Evolutionary conservation across 1,140 invertebrate species (phyloP).

Genomic region (Drosophila virilis): DNA sequence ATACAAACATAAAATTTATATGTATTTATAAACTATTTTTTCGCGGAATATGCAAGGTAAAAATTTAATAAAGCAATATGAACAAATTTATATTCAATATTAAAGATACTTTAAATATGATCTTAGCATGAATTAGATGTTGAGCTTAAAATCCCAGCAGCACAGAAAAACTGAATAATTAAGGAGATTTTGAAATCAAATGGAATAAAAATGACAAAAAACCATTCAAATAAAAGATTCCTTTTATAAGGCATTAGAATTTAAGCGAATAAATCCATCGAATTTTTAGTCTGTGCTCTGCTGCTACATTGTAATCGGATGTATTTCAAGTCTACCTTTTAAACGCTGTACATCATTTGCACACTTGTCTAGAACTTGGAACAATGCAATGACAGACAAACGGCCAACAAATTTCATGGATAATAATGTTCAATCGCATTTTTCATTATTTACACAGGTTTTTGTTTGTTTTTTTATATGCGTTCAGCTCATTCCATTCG

Average conservation of each 20-base stretch:
- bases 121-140: too few species aligned
- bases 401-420: slow-evolving; percentile 55
- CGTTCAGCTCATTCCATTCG: slow-evolving; percentile 42
- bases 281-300: too few species aligned
- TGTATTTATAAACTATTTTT: neutral
- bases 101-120: too few species aligned
- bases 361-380: slow-evolving; percentile 11
- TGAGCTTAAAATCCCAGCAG: too few species aligned
- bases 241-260: too few species aligned
- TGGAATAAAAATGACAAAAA: too few species aligned
- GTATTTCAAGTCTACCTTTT: neutral
- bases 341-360: slow-evolving; percentile 7
- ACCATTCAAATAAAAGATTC: too few species aligned
- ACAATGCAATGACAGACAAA: slow-evolving; percentile 9
- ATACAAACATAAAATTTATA: slow-evolving; percentile 2
- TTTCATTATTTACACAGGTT: slow-evolving; percentile 61
- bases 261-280: too few species aligned
- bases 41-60: neutral
- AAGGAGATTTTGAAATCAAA: too few species aligned
- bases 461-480: slow-evolving; percentile 31
- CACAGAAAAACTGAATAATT: too few species aligned
- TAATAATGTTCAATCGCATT: slow-evolving; percentile 66
- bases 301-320: slow-evolving; percentile 1
- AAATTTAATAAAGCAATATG: too few species aligned
- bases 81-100: too few species aligned